Evolutionary conservation across 2,113 vertebrate species (phyloP).

Genomic region (Cisticola juncidis): DNA sequence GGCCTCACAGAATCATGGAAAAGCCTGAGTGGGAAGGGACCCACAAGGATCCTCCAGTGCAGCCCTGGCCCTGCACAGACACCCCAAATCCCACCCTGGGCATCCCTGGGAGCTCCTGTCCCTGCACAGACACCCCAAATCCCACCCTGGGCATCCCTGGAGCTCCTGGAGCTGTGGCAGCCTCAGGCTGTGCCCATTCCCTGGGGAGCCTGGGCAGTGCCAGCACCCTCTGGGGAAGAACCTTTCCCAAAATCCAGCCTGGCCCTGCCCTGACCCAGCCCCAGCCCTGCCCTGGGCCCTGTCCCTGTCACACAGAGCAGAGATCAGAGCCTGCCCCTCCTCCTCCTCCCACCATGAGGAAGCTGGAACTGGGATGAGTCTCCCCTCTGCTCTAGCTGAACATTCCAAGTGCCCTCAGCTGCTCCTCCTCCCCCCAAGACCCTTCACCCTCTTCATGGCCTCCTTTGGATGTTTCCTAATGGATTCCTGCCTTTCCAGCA

Average conservation of each 20-base stretch:
- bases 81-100: neutral
- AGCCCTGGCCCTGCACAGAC: neutral
- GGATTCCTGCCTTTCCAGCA: neutral
- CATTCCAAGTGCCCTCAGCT: neutral
- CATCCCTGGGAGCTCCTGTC: neutral
- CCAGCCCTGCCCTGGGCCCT: accelerated
- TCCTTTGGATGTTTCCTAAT: neutral
- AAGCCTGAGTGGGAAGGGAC: neutral
- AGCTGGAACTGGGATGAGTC: accelerated
- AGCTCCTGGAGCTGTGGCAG: neutral
- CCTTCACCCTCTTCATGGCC: neutral
- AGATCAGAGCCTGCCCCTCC: neutral
- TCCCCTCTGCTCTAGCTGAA: neutral
- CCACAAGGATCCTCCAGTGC: accelerated
- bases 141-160: neutral
- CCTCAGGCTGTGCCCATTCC: neutral
- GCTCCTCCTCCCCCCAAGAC: neutral
- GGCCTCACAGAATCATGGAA: neutral
- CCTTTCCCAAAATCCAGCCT: accelerated
- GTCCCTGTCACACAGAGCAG: neutral
- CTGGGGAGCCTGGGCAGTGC: neutral
- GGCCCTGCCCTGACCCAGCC: accelerated
- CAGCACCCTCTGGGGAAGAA: neutral
- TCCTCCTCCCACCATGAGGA: neutral
- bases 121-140: neutral